Evolutionary conservation across 2,888 invertebrate species (phyloP).

Genomic region (Thalpophila matura): DNA sequence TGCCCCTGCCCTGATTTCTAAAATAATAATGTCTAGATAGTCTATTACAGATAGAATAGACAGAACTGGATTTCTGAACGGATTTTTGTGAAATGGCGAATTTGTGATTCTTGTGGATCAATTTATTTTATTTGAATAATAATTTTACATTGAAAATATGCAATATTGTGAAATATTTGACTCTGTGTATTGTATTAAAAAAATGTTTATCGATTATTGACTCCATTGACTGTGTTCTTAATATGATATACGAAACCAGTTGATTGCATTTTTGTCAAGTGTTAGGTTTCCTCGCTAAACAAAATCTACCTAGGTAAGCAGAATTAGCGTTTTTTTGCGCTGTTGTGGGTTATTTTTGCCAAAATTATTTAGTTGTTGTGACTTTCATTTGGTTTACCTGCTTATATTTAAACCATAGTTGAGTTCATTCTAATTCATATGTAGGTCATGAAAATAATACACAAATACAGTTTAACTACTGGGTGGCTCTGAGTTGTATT

Average conservation of each 20-base stretch:
- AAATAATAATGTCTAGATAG: too few relatives aligned
- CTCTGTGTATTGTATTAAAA: constrained; percentile 63
- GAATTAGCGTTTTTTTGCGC: constrained; percentile 24
- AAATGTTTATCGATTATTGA: constrained; percentile 66
- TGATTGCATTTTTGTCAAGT: constrained; percentile 74
- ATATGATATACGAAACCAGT: constrained; percentile 73
- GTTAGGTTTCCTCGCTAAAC: constrained; percentile 73
- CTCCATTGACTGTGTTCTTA: constrained; percentile 66
- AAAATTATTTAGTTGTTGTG: background rate
- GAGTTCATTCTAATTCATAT: constrained; percentile 40
- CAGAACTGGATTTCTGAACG: constrained; percentile 50
- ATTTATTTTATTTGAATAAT: constrained; percentile 75
- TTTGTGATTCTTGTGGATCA: constrained; percentile 82
- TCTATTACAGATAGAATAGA: too few relatives aligned
- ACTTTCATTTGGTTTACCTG: constrained; percentile 10
- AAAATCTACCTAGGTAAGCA: constrained; percentile 73
- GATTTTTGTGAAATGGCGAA: constrained; percentile 87
- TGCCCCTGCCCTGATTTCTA: too few relatives aligned
- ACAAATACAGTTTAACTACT: constrained; percentile 58
- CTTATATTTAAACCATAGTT: background rate
- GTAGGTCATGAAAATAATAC: constrained; percentile 67
- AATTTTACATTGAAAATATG: constrained; percentile 76
- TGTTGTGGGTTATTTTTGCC: background rate
- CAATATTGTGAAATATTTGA: constrained; percentile 70
- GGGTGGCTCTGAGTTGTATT: constrained; percentile 18